A percentile compares a stretch with the other conserved stretches of the same genome.
phyloP scores from a whole-genome alignment of 2,888 invertebrate species.

The Rhagophthalmus giganteus region DNA sequence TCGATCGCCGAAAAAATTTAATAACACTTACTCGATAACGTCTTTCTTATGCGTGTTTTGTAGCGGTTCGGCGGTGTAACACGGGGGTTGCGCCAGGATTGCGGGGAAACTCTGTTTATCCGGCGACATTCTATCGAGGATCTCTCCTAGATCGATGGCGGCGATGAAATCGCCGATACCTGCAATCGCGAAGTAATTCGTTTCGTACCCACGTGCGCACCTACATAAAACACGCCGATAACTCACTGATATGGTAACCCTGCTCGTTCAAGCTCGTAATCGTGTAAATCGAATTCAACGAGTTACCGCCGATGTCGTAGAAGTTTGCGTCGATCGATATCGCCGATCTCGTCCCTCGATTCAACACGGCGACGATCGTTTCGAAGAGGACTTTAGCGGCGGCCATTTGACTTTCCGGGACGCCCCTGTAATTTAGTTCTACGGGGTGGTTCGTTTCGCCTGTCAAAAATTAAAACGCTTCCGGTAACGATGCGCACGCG shows the following conservation, averaged over 20 bases:
- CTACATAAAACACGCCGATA: slow-evolving; percentile 1
- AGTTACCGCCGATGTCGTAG: slow-evolving; percentile 85
- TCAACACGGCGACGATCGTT: slow-evolving; percentile 73
- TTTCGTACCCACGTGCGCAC: background rate
- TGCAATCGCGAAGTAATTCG: slow-evolving; percentile 38
- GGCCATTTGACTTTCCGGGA: slow-evolving; percentile 61
- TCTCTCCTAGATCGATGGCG: slow-evolving; percentile 70
- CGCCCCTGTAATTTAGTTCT: slow-evolving; percentile 70
- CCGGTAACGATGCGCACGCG: no score
- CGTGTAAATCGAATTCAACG: slow-evolving; percentile 81
- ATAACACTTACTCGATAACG: slow-evolving; percentile 67
- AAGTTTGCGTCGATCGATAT: slow-evolving; percentile 72
- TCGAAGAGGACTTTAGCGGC: slow-evolving; percentile 73
- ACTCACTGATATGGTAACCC: slow-evolving; percentile 74
- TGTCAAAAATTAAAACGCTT: no score
- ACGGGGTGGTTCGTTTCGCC: no score
- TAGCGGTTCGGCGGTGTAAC: slow-evolving; percentile 61
- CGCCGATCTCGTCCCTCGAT: slow-evolving; percentile 64
- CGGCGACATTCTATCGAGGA: slow-evolving; percentile 63
- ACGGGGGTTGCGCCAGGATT: slow-evolving; percentile 38
- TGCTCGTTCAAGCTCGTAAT: slow-evolving; percentile 75
- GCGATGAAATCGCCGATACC: slow-evolving; percentile 79
- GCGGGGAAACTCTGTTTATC: slow-evolving; percentile 40
- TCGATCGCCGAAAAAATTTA: no score
- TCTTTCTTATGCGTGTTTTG: slow-evolving; percentile 66